Base-by-base conservation (phyloP, 2,888 invertebrate species). In the Caenorhabditis zanzibari region DNA sequence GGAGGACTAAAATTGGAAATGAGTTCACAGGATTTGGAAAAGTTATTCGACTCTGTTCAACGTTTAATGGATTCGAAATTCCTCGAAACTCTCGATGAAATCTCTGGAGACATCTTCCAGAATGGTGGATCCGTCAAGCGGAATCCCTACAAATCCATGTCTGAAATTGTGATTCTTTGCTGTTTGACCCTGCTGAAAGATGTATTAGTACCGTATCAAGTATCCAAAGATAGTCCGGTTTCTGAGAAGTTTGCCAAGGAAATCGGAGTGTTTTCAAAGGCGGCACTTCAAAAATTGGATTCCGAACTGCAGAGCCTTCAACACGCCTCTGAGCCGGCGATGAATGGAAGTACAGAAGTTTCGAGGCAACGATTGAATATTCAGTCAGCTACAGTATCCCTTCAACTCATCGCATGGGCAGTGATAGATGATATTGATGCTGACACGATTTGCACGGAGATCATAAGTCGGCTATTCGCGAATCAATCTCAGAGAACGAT, bases 391-490 rank as follows among this genome's bases (percentile, higher is more conserved):
- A 97, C 98, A 0, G 97, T 97, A 0, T 98, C 98, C 92, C 97
- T 99, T 0, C 98, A 99, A 93, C 94, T 99, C 9, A 94, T 99
- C 1, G 97, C 98, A 38, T 99, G 98, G 98, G 97, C 98, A 0
- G 90, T 91, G 0, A 86, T 90, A 7, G 97, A 97, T 87, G 96
- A 96, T 0, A 98, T 98, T 93, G 88, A 88, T 22, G 81, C 89
- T 10, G 89, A 89, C 54, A 79, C 84, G n/a, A 83, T 89, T 24
- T 88, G 88, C 71, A 81, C 86, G 6, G 74, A 72, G 10, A 83
- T 89, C 26, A 85, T 85, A 6, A 84, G 80, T 7, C 66, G 89
- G n/a, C 69, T 89, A 10, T 89, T 89, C 56, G 73, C 77, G 1
- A 75, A 79, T 32, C 69, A 80, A 10, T 52, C 82, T 0, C 79